phyloP scores from a whole-genome alignment of 2,113 vertebrate genomes.

The Podarcis cretensis region DNA sequence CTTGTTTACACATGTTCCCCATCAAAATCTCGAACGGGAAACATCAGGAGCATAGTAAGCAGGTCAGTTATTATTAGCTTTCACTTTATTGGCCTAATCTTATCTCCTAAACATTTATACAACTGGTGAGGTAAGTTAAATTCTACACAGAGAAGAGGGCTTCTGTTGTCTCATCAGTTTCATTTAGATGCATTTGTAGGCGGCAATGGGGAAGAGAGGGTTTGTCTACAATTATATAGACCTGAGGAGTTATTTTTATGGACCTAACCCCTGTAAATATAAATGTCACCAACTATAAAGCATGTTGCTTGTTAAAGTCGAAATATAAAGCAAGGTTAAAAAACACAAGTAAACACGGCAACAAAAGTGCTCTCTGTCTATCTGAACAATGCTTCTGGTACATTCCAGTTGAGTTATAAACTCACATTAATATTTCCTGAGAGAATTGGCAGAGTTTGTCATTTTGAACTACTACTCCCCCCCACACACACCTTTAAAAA shows the following conservation, averaged over 20 bases:
- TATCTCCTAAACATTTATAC: not conserved
- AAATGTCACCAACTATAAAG: slow-evolving; percentile 34
- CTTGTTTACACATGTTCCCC: not conserved
- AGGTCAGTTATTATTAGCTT: not conserved
- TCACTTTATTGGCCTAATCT: not conserved
- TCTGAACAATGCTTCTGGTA: slow-evolving; percentile 18
- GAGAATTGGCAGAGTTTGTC: slow-evolving; percentile 34
- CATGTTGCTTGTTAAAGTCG: slow-evolving; percentile 23
- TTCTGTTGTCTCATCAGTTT: not conserved
- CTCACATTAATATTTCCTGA: slow-evolving; percentile 24
- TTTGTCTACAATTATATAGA: not conserved
- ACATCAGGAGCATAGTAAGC: not conserved
- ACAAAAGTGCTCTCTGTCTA: slow-evolving; percentile 32
- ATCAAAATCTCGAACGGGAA: not conserved
- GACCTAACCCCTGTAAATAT: slow-evolving; percentile 6
- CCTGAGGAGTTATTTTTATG: slow-evolving; percentile 18
- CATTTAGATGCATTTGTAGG: not conserved
- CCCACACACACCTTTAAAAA: slow-evolving; percentile 19
- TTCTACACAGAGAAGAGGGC: not conserved
- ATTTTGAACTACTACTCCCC: slow-evolving; percentile 28
- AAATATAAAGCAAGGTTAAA: not conserved
- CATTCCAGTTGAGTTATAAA: slow-evolving; percentile 33
- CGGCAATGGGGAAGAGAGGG: not conserved
- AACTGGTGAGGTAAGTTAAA: not conserved
- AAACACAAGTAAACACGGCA: slow-evolving; percentile 13